Base-by-base conservation (phyloP, 2,888 invertebrate genomes). In the Troides helena region DNA sequence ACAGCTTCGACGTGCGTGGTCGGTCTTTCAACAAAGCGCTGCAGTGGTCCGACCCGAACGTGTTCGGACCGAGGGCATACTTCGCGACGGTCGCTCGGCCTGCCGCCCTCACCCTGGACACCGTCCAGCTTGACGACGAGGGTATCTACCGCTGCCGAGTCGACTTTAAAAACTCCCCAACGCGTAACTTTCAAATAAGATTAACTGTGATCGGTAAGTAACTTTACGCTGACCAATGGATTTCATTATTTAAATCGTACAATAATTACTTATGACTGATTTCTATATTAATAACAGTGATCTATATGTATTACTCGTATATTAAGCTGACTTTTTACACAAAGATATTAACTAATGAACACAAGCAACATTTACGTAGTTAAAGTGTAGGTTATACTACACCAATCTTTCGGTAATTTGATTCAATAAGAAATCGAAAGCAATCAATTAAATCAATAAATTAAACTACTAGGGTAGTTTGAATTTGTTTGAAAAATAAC, bases 121-220 rank as follows among this genome's bases (percentile, higher is more conserved):
- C 96, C 67, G 96, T 98, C 62, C 96, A 96, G 80, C 90, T 97
- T 74, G 96, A 96, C 80, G 98, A 98, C 80, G 97, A 97, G 81
- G 98, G 97, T 68, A 91, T 94, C 68, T 98, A 98, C 89, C 94
- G 97, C 76, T 98, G 98, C 87, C 93, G 98, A 71, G 98, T 98
- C 63, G 98, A 98, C 91, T 98, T 98, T 88, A 95, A 96, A 80
- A 97, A 97, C 83, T 96, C 97, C 7, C 97, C 97, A 58, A 97
- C 98, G 50, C 94, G 97, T 77, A 97, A 97, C 89, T 96, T 97
- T 86, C 96, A 97, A 81, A 96, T 98, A 89, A 96, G 97, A 81
- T 94, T 98, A 76, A 96, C 97, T 83, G 97, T 98, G 81, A 97
- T 98, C 85, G 97, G 98, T 98, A 88, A 96, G 96, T 94, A 8